These are phyloP conservation scores for Formica selysi DNA, from an alignment of 1,140 invertebrate genomes.

Conservation along the genomic window DNA sequence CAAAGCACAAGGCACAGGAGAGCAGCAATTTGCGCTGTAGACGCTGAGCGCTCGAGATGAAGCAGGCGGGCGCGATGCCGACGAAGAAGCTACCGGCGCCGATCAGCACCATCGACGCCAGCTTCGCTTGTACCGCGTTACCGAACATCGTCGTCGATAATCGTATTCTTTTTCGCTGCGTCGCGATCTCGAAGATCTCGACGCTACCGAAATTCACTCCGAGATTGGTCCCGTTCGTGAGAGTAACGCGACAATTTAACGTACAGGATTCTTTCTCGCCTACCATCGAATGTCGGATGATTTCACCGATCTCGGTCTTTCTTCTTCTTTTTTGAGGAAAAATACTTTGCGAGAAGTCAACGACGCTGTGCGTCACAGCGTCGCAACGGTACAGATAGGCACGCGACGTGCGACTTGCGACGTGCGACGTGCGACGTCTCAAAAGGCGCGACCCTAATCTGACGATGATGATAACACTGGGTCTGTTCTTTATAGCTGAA, in stretches of 20 bases:
- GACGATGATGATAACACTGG: not conserved
- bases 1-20: slow-evolving; percentile 92
- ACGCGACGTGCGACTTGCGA: not conserved
- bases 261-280: not conserved
- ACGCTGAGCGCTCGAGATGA: slow-evolving; percentile 87
- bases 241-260: not conserved
- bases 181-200: too few relatives aligned
- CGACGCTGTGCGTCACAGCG: not conserved
- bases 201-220: not conserved
- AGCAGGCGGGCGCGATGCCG: slow-evolving; percentile 89
- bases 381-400: not conserved
- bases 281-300: not conserved
- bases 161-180: not conserved
- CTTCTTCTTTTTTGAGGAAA: not conserved
- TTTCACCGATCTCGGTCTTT: too few relatives aligned
- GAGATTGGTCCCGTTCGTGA: not conserved
- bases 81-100: slow-evolving; percentile 90
- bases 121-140: slow-evolving; percentile 87
- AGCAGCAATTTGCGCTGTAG: slow-evolving; percentile 87
- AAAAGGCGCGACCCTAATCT: slow-evolving; percentile 39
- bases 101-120: slow-evolving; percentile 90
- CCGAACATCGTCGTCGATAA: slow-evolving; percentile 45
- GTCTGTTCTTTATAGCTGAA: too few relatives aligned
- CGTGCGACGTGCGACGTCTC: not conserved
- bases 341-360: not conserved